phyloP scores from a whole-genome alignment of 2,888 invertebrate species.

The Hoplodrina blanda region DNA sequence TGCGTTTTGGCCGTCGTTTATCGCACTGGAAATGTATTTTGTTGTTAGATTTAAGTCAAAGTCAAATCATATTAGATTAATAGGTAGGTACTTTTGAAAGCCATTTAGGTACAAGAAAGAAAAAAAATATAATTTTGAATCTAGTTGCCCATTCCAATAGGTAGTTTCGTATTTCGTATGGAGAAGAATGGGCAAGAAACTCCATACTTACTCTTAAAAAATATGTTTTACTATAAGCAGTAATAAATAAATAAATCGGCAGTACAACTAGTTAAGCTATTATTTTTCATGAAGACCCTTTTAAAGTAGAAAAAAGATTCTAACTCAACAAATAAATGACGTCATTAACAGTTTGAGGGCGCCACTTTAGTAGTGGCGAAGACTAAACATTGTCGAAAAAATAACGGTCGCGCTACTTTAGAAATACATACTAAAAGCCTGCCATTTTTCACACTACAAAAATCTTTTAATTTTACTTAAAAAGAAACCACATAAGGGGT shows the following conservation, averaged over 20 bases:
- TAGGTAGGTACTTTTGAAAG: no score
- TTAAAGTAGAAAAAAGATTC: slow-evolving; percentile 18
- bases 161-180: no score
- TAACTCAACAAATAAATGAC: slow-evolving; percentile 19
- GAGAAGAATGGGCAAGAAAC: no score
- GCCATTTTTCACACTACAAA: slow-evolving; percentile 17
- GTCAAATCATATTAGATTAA: no score
- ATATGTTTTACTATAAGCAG: no score
- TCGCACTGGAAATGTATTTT: slow-evolving; percentile 92
- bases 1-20: slow-evolving; percentile 99
- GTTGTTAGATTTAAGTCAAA: not conserved
- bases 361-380: slow-evolving; percentile 3
- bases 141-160: no score
- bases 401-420: not conserved
- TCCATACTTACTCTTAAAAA: no score
- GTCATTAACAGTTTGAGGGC: not conserved
- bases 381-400: not conserved
- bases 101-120: no score
- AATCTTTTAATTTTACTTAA: not conserved
- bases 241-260: not conserved
- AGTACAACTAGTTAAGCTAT: not conserved
- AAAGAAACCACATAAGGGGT: no score
- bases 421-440: slow-evolving; percentile 11
- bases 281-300: slow-evolving; percentile 1
- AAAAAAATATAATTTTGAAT: no score